Conservation (phyloP, 2,888 invertebrate species). For the Rotaria socialis region DNA sequence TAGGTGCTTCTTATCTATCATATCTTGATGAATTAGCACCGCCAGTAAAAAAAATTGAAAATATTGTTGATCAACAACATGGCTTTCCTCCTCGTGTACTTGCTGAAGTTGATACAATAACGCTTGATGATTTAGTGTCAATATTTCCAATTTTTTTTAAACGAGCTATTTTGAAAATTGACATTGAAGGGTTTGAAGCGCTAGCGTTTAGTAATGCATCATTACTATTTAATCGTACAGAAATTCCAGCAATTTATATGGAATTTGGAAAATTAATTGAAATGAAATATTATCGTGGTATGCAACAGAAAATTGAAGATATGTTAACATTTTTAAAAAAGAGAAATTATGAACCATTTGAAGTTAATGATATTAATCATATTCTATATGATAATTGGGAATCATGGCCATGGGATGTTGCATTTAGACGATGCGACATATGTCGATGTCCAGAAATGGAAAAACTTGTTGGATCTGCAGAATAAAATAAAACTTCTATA, state of each 20-base stretch:
- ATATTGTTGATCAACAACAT: neutral
- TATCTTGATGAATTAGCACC: conserved; percentile 39
- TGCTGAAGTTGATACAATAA: conserved; percentile 41
- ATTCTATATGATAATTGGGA: conserved; percentile 38
- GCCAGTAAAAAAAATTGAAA: neutral
- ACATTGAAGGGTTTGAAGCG: conserved; percentile 47
- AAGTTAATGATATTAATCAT: conserved; percentile 23
- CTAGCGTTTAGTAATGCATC: conserved; percentile 46
- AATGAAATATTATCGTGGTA: conserved; percentile 3
- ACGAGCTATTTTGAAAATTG: conserved; percentile 47
- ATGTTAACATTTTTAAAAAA: conserved; percentile 43
- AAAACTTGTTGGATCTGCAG: conserved; percentile 17
- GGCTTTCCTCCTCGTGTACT: neutral
- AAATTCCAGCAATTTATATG: conserved; percentile 47
- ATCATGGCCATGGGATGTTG: conserved; percentile 46
- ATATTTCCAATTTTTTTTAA: conserved; percentile 40
- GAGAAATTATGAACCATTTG: conserved; percentile 37
- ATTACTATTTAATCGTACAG: conserved; percentile 46
- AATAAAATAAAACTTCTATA: neutral
- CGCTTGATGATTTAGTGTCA: conserved; percentile 43
- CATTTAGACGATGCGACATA: conserved; percentile 22
- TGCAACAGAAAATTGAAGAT: conserved; percentile 6
- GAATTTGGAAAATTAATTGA: conserved; percentile 47
- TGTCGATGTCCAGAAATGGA: conserved; percentile 34
- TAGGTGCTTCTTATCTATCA: conserved; percentile 50